Evolutionary conservation across 2,797 vertebrate genomes (phyloP), one percentile per base, ranked within the genome.

Genomic region (Sebastes baramenuke): DNA sequence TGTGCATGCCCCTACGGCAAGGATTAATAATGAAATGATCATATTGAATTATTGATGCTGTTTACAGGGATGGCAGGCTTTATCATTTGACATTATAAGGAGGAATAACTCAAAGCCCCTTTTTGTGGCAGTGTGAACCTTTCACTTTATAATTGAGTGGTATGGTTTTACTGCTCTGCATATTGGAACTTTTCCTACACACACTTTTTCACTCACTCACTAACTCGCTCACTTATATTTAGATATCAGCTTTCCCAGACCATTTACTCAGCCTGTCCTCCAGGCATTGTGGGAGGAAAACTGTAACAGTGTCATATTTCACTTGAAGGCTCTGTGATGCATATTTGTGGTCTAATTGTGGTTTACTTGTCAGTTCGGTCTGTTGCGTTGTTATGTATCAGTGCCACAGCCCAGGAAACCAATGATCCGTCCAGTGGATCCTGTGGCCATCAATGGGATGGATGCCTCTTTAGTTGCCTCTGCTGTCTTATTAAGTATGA

Each of bases 321-420:
- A 89, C 77, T 81, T 30, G 22, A 80, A 76, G 65, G 49, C 86
- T 77, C 82, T 73, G 56, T 76, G 67, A 84, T 85, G 60, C 80
- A 83, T 67, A 74, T 59, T 80, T 90, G 91, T 83, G 91, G 89
- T 88, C 68, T 81, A 80, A 77, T 91, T 93, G 87, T 77, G 89
- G 89, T 91, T 84, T 58, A 49, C 83, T 86, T 76, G 83, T 90
- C 77, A 84, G 75, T 62, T 86, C 56, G 32, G 29, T 75, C 56
- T 72, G 3, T 71, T 84, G 75, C 3, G 46, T 20, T 9, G 5
- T 85, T 84, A 65, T 75, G 75, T 82, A 71, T 87, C 70, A 55
- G 29, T 27, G 64, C 70, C 69, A 9, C 56, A 49, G 56, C 82
- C 61, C 38, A 80, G 54, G 65, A 86, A 83, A 71, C 73, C 76